Evolutionary conservation across 2,888 invertebrate genomes (phyloP), one percentile per base, ranked within the genome.

Genomic region (Lithophane socia): DNA sequence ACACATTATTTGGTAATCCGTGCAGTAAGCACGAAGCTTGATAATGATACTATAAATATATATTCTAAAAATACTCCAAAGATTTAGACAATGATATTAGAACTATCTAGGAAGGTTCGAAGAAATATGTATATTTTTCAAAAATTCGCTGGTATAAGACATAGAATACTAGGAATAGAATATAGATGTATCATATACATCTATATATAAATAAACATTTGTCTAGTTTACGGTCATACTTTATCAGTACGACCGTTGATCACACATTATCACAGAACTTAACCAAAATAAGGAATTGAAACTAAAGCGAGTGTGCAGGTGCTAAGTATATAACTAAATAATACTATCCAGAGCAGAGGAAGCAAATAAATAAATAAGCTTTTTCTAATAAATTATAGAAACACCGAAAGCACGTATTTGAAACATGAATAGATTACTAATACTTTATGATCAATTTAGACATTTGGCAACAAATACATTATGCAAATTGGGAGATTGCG

Each of bases 191-290:
- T 86, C n/a, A 64, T 61, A 77, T 82, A 85, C 86, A 79, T 68
- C 71, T 24, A 18, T 47, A 63, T 67, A 77, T 73, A 83, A 85
- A 81, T 70, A 71, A 82, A 79, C 18, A 76, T 70, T 80, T 73
- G 37, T 70, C 58, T 81, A 86, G 73, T 73, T 73, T 75, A 73
- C 60, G 67, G 61, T 69, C 86, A 56, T 80, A 86, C 79, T 58
- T 29, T 47, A 71, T 60, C 64, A 79, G 70, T 73, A 79, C 47
- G 42, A 79, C 75, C 61, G 75, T 77, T 77, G 72, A 88, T 87
- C 88, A 85, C 84, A 87, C 72, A 65, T 73, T 89, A 87, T 87
- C 89, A 87, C 87, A 87, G 80, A 79, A 85, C 78, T 77, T 75
- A 85, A 88, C 56, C 70, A 68, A 81, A 61, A 80, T 65, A 37